A percentile compares a stretch with the other conserved stretches of the same genome.
phyloP scores from a whole-genome alignment of 2,113 vertebrate genomes.

The Passer montanus region DNA sequence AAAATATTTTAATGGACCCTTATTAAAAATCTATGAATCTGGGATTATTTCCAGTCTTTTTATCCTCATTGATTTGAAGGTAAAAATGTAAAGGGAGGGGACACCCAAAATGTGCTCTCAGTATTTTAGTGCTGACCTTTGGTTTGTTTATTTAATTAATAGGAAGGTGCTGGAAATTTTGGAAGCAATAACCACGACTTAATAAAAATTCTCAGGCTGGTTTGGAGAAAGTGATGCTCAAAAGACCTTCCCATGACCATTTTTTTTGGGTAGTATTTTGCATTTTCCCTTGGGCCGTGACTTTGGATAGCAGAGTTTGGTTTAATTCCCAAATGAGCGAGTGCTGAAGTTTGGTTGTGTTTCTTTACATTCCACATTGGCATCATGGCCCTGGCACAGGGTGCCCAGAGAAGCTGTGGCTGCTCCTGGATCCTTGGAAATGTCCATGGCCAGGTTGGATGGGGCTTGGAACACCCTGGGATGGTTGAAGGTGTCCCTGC shows the following conservation, averaged over 20 bases:
- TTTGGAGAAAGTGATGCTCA: not conserved
- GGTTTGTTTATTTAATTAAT: not conserved
- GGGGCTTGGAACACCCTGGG: accelerated
- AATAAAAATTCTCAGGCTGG: not conserved
- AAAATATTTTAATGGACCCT: not conserved
- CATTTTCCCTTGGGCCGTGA: not conserved
- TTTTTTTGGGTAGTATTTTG: not conserved
- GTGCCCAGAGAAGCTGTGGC: not conserved
- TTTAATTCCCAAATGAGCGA: not conserved
- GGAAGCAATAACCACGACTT: not conserved
- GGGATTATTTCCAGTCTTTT: not conserved
- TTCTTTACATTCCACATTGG: not conserved
- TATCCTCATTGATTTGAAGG: not conserved
- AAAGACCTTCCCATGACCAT: not conserved
- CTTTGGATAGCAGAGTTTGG: not conserved
- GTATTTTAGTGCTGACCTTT: not conserved
- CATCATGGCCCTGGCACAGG: not conserved
- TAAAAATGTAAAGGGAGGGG: not conserved
- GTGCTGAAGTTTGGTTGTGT: not conserved
- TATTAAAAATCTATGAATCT: not conserved
- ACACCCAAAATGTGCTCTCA: not conserved
- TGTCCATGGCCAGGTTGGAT: accelerated
- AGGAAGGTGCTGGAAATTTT: not conserved
- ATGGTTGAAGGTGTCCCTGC: not conserved
- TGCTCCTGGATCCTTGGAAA: not conserved